Conservation (phyloP, 2,888 invertebrate species). For the Endomychus coccineus region DNA sequence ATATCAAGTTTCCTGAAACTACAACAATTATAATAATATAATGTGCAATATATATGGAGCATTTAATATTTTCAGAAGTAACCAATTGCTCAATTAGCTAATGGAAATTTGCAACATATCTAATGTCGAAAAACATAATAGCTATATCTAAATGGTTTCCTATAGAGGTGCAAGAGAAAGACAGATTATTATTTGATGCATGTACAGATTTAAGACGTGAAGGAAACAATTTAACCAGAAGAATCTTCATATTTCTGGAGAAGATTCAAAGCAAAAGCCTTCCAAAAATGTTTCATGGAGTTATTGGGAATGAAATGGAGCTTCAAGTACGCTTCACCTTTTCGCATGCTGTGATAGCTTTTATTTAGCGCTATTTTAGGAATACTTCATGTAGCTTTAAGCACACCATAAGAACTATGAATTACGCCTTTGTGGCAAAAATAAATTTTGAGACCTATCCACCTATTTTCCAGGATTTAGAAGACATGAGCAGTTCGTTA, state of each 20-base stretch:
- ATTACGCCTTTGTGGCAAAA: neutral
- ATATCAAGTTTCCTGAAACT: no score
- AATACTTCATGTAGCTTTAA: neutral
- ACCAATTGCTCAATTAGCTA: no score
- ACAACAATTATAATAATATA: no score
- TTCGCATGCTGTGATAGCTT: slow-evolving; percentile 35
- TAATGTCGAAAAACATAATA: slow-evolving; percentile 40
- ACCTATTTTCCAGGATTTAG: slow-evolving; percentile 48
- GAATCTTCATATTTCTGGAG: slow-evolving; percentile 44
- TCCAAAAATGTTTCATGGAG: slow-evolving; percentile 23
- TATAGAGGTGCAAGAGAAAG: slow-evolving; percentile 47
- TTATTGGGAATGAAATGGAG: slow-evolving; percentile 20
- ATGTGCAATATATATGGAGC: no score
- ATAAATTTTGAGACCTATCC: neutral
- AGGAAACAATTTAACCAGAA: slow-evolving; percentile 36
- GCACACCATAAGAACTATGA: neutral
- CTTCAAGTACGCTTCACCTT: slow-evolving; percentile 16
- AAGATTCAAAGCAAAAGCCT: slow-evolving; percentile 42
- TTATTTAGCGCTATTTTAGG: slow-evolving; percentile 1
- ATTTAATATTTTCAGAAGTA: no score
- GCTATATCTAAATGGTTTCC: slow-evolving; percentile 50
- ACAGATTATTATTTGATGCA: slow-evolving; percentile 46
- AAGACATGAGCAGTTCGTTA: slow-evolving; percentile 50
- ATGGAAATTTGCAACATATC: slow-evolving; percentile 12
- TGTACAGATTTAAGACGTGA: slow-evolving; percentile 48